Conservation (phyloP, 2,797 vertebrate species). For the Nannoperca australis region DNA sequence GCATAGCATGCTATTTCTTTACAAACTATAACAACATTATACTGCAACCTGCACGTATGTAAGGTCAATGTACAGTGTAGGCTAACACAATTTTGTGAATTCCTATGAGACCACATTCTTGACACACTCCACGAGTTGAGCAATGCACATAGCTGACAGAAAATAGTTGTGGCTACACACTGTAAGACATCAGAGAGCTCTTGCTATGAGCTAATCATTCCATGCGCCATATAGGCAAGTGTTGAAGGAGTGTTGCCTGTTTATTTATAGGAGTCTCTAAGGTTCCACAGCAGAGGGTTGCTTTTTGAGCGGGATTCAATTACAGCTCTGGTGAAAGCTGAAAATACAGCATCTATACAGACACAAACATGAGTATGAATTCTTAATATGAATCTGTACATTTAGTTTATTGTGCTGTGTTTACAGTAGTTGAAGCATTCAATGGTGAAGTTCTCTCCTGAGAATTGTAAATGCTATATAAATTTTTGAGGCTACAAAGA, state of each 20-base stretch:
- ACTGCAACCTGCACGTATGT: constrained; percentile 4
- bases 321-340: constrained; percentile 79
- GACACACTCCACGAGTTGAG: constrained; percentile 60
- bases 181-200: constrained; percentile 77
- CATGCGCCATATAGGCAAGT: constrained; percentile 80
- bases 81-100: constrained; percentile 56
- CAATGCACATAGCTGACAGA: constrained; percentile 73
- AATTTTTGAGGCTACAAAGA: neutral
- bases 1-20: neutral
- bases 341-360: constrained; percentile 72
- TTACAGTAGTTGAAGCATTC: constrained; percentile 11
- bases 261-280: constrained; percentile 86
- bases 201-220: constrained; percentile 83
- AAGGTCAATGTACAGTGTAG: constrained; percentile 21
- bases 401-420: constrained; percentile 10
- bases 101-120: constrained; percentile 72
- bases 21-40: neutral
- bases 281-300: constrained; percentile 79
- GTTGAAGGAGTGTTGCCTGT: constrained; percentile 78
- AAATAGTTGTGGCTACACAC: constrained; percentile 78
- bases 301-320: constrained; percentile 80
- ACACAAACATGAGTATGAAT: constrained; percentile 64
- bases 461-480: constrained; percentile 17
- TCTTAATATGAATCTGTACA: constrained; percentile 38
- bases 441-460: neutral